Evolutionary conservation across 2,113 vertebrate genomes (phyloP).

Genomic region (Scomber japonicus): DNA sequence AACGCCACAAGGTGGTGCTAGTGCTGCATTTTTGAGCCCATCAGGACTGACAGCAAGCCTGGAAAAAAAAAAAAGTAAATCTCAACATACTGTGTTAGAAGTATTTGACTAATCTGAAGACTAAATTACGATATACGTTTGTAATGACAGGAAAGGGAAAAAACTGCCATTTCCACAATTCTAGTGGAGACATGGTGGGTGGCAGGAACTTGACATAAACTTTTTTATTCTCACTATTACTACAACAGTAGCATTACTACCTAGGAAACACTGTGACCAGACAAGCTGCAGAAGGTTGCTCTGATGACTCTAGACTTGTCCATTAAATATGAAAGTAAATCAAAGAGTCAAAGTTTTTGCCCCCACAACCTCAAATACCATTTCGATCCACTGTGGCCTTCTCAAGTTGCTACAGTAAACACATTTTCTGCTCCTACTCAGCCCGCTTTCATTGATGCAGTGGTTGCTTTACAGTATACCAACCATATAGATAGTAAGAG

Average conservation of each 20-base stretch:
- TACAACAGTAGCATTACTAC: background rate
- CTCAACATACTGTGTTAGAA: background rate
- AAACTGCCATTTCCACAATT: slow-evolving; percentile 8
- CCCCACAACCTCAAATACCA: slow-evolving; percentile 38
- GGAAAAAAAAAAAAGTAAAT: background rate
- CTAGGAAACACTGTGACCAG: slow-evolving; percentile 23
- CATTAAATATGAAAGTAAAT: slow-evolving; percentile 51
- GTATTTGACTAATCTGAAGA: background rate
- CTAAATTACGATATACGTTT: background rate
- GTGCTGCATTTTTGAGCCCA: background rate
- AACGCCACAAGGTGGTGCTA: slow-evolving; percentile 48
- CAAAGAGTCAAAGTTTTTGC: slow-evolving; percentile 31
- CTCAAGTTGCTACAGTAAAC: slow-evolving; percentile 7
- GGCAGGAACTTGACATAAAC: background rate
- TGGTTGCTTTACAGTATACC: background rate
- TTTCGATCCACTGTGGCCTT: slow-evolving; percentile 42
- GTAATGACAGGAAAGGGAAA: slow-evolving; percentile 23
- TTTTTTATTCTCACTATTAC: slow-evolving; percentile 34
- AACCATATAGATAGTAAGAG: background rate
- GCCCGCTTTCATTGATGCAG: background rate
- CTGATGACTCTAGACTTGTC: background rate
- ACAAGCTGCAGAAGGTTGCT: slow-evolving; percentile 1
- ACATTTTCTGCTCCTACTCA: slow-evolving; percentile 6
- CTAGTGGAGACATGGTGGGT: slow-evolving; percentile 10
- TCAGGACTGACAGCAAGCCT: too few species aligned